These are phyloP conservation scores for Drosophila subsilvestris DNA, from an alignment of 2,888 invertebrate species.

Conservation along the genomic window DNA sequence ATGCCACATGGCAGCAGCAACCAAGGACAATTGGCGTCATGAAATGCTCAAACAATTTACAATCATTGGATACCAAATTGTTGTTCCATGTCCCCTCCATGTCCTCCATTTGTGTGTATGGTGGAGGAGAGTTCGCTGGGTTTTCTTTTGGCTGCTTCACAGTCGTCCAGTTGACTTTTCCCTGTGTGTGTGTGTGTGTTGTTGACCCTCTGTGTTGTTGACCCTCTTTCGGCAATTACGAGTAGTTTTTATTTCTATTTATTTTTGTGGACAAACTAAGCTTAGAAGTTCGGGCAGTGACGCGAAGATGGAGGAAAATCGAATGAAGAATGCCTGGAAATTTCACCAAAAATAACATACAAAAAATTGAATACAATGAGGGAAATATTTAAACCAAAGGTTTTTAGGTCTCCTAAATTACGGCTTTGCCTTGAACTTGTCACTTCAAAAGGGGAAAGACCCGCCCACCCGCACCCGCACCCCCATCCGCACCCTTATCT, in stretches of 20 bases:
- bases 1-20: slow-evolving; percentile 17
- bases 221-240: neutral
- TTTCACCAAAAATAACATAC: neutral
- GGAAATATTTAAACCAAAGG: too few relatives aligned
- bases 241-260: neutral
- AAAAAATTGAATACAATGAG: too few relatives aligned
- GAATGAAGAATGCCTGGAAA: neutral
- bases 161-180: neutral
- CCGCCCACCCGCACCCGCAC: neutral
- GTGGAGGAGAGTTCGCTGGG: neutral
- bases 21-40: slow-evolving; percentile 31
- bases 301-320: too few relatives aligned
- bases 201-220: too few relatives aligned
- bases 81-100: neutral
- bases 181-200: neutral
- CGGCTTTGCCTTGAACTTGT: neutral
- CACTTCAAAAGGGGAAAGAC: too few relatives aligned
- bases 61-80: slow-evolving; percentile 28
- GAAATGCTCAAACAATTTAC: slow-evolving; percentile 32
- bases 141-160: neutral
- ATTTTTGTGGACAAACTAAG: neutral
- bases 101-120: neutral
- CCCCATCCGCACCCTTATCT: slow-evolving; percentile 2
- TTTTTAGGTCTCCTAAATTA: too few relatives aligned
- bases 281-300: neutral